phyloP scores from a whole-genome alignment of 2,113 vertebrate species.

The Aepyceros melampus region DNA sequence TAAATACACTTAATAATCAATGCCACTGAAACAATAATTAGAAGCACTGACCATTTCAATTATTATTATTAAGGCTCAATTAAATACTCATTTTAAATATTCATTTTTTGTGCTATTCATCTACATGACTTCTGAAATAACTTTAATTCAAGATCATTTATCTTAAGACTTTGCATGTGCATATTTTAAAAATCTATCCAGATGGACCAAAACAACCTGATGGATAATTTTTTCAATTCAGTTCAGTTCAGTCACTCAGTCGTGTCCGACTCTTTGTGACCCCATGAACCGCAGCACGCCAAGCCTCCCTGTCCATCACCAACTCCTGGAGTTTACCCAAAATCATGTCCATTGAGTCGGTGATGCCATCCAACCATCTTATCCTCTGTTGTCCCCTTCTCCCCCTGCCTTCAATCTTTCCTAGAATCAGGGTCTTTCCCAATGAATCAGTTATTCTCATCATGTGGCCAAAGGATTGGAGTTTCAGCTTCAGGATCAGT shows the following conservation, averaged over 20 bases:
- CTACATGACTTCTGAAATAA: constrained; percentile 23
- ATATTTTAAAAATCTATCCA: neutral
- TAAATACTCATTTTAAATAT: constrained; percentile 27
- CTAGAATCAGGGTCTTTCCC: neutral
- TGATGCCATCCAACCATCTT: neutral
- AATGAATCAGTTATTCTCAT: neutral
- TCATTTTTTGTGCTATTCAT: neutral
- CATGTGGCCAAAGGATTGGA: neutral
- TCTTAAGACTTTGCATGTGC: neutral
- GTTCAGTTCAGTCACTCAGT: neutral
- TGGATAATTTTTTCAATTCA: neutral
- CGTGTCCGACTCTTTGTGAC: rapidly evolving
- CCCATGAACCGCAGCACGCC: neutral
- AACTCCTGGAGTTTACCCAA: neutral
- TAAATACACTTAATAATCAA: constrained; percentile 41
- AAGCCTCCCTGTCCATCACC: neutral
- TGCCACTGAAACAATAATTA: neutral
- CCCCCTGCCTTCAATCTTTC: neutral
- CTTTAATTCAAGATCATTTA: neutral
- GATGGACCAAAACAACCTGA: neutral
- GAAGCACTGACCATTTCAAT: neutral
- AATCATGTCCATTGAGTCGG: neutral
- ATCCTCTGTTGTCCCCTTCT: neutral
- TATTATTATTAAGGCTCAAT: neutral
- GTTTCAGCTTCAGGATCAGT: neutral